phyloP scores from a whole-genome alignment of 2,797 vertebrate genomes.

The Clarias platycephalus region DNA sequence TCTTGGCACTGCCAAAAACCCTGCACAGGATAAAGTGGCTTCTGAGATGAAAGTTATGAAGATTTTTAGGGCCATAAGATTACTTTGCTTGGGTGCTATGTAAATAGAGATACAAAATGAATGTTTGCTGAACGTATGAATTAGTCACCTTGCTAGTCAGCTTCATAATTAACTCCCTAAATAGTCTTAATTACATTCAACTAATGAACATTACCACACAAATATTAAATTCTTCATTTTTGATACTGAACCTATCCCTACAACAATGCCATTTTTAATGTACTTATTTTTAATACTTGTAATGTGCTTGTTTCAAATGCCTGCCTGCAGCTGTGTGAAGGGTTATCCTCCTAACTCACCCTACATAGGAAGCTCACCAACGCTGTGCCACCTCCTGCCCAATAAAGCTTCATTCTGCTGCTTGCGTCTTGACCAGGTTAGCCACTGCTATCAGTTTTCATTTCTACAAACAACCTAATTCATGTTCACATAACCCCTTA shows the following conservation, averaged over 20 bases:
- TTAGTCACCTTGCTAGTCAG: background rate
- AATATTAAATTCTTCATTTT: background rate
- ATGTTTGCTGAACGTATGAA: background rate
- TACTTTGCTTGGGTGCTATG: background rate
- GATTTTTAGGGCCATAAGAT: background rate
- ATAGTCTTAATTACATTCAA: background rate
- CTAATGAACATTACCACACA: background rate
- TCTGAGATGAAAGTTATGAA: background rate
- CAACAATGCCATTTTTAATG: background rate
- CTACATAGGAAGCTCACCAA: conserved; percentile 84
- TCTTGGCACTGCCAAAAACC: background rate
- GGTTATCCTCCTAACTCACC: conserved; percentile 84
- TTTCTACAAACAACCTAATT: background rate
- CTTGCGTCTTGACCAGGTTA: conserved; percentile 81
- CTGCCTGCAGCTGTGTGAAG: conserved; percentile 76
- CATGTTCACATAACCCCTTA: background rate
- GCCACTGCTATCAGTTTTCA: background rate
- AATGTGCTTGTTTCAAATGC: conserved; percentile 3
- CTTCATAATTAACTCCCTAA: too few species aligned
- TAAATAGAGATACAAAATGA: background rate
- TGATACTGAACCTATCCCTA: background rate
- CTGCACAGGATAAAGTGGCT: background rate
- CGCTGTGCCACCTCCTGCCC: conserved; percentile 79
- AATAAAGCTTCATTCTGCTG: conserved; percentile 83
- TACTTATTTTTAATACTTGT: background rate